A percentile compares a stretch with the other conserved stretches of the same genome.
Conservation (phyloP, 1,140 invertebrate genomes). For the Planococcus citri region DNA sequence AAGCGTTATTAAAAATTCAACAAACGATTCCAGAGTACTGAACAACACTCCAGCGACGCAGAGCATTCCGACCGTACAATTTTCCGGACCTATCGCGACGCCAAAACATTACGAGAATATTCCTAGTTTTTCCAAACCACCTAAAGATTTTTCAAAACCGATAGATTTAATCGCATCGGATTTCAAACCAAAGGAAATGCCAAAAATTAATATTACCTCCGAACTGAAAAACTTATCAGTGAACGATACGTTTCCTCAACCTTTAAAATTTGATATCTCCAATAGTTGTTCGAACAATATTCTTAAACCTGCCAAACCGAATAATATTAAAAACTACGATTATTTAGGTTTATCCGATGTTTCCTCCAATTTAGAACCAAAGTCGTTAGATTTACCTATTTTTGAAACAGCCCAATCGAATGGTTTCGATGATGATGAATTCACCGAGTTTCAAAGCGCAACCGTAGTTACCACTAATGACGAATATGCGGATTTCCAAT, state of each 20-base stretch:
- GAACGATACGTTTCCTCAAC: not conserved
- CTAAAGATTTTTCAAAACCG: not conserved
- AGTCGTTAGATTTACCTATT: slow-evolving; percentile 23
- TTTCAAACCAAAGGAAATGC: not conserved
- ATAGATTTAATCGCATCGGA: not conserved
- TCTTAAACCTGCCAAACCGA: slow-evolving; percentile 9
- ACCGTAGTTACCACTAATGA: slow-evolving; percentile 24
- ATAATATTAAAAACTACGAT: slow-evolving; percentile 4
- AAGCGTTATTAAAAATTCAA: not conserved
- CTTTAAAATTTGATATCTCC: not conserved
- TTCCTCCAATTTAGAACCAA: slow-evolving; percentile 17
- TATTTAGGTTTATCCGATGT: not conserved
- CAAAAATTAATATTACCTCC: not conserved
- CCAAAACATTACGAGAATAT: not conserved
- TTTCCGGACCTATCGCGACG: not conserved
- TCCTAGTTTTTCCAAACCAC: not conserved
- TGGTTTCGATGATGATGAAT: slow-evolving; percentile 29
- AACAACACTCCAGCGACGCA: not conserved
- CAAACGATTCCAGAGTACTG: not conserved
- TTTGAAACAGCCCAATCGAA: not conserved
- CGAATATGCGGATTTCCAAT: slow-evolving; percentile 28
- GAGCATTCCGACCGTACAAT: not conserved
- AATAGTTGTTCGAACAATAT: slow-evolving; percentile 1
- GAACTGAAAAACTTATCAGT: not conserved
- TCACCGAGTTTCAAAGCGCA: slow-evolving; percentile 31